Conservation (phyloP, 2,797 vertebrate species). For the Chromis chromis region DNA sequence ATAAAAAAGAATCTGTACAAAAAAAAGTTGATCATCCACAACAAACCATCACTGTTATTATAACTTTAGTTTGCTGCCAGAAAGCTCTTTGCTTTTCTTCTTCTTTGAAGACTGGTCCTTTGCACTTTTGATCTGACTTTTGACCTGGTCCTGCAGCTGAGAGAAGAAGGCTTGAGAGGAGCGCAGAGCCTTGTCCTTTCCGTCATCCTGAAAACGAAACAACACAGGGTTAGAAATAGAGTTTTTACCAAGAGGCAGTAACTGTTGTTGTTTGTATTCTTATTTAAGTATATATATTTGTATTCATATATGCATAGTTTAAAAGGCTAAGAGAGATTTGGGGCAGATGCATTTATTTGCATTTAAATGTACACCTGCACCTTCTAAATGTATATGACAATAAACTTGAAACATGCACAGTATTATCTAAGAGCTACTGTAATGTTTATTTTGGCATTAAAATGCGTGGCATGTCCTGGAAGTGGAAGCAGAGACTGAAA, state of each 20-base stretch:
- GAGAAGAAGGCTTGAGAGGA: conserved; percentile 98
- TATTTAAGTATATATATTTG: too few species aligned
- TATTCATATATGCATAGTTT: too few species aligned
- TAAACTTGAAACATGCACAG: not conserved
- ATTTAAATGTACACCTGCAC: too few species aligned
- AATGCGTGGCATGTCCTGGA: not conserved
- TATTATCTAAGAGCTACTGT: conserved; percentile 1
- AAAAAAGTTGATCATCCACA: conserved; percentile 31
- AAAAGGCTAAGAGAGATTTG: too few species aligned
- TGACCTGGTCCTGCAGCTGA: conserved; percentile 96
- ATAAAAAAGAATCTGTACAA: conserved; percentile 76
- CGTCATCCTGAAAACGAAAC: conserved; percentile 88
- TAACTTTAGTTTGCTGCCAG: conserved; percentile 93
- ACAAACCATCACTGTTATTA: conserved; percentile 72
- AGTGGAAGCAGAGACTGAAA: not conserved
- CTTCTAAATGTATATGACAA: too few species aligned
- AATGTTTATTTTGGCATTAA: conserved; percentile 7
- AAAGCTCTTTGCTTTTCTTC: conserved; percentile 87
- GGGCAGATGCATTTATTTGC: too few species aligned
- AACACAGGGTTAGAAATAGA: not conserved
- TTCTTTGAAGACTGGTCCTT: conserved; percentile 86
- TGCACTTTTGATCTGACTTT: conserved; percentile 91
- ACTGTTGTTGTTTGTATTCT: too few species aligned
- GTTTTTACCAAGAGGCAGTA: not conserved
- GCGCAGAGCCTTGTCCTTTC: conserved; percentile 93